These are phyloP conservation scores for Beaufortia kweichowensis DNA, from an alignment of 2,113 vertebrate genomes.

Conservation along the genomic window DNA sequence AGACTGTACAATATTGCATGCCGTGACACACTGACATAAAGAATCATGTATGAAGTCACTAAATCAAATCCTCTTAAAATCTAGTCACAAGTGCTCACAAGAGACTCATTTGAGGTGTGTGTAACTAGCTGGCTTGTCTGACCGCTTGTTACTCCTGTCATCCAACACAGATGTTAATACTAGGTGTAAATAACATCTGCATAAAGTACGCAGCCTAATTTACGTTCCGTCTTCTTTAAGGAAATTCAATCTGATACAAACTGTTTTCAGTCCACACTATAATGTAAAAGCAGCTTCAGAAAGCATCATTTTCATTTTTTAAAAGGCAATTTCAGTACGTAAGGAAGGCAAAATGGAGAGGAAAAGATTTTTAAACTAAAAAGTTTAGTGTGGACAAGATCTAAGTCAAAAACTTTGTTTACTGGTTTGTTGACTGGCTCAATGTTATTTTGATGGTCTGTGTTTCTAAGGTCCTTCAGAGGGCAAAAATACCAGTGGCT, in stretches of 20 bases:
- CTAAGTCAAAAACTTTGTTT: background rate
- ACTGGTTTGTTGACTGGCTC: background rate
- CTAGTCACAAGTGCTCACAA: background rate
- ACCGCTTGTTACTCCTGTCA: background rate
- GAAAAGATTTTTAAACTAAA: no score
- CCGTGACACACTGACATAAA: background rate
- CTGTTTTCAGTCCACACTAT: no score
- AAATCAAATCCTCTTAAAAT: slow-evolving; percentile 5
- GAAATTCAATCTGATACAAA: no score
- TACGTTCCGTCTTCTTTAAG: no score
- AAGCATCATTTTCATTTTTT: no score
- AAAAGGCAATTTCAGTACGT: no score
- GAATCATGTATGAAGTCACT: background rate
- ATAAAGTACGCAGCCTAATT: background rate
- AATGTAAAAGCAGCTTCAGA: no score
- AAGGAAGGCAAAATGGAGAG: no score
- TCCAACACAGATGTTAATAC: background rate
- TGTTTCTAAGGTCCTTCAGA: background rate
- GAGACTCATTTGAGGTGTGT: background rate
- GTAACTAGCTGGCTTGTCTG: background rate
- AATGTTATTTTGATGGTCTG: background rate
- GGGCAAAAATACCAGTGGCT: slow-evolving; percentile 1
- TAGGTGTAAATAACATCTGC: background rate
- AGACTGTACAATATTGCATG: no score
- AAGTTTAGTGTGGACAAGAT: no score